Evolutionary conservation across 2,113 vertebrate species (phyloP).

Genomic region (Tonatia bakeri): DNA sequence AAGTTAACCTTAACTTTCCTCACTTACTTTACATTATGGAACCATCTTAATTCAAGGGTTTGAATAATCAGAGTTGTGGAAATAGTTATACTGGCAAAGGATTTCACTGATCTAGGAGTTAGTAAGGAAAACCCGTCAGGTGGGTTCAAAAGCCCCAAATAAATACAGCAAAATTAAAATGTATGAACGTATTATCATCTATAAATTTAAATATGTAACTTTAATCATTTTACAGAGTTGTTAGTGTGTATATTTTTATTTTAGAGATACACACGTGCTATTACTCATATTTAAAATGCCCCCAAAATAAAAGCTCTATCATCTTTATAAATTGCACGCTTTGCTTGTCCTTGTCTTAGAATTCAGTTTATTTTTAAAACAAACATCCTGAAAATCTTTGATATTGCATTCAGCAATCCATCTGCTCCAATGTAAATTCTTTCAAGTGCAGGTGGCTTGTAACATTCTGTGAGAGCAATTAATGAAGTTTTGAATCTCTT

Average conservation of each 20-base stretch:
- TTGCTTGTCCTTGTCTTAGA: slow-evolving; percentile 59
- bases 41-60: neutral
- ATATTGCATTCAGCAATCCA: slow-evolving; percentile 78
- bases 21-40: neutral
- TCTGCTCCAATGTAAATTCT: slow-evolving; percentile 78
- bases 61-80: neutral
- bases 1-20: neutral
- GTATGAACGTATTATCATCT: neutral
- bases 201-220: slow-evolving; percentile 2
- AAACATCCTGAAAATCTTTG: slow-evolving; percentile 78
- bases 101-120: neutral
- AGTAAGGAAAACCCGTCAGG: neutral
- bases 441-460: slow-evolving; percentile 80
- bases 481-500: slow-evolving; percentile 78
- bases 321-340: slow-evolving; percentile 51
- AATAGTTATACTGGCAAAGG: neutral
- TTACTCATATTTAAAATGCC: neutral
- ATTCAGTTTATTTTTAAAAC: slow-evolving; percentile 79
- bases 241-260: neutral
- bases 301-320: slow-evolving; percentile 48
- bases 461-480: slow-evolving; percentile 73
- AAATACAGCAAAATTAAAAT: neutral
- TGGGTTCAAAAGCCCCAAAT: neutral
- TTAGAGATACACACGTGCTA: slow-evolving; percentile 29
- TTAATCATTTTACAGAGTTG: slow-evolving; percentile 1